Percentiles rank a stretch among this genome's conserved stretches.
phyloP scores from a whole-genome alignment of 2,797 vertebrate species.

The Karalla daura region DNA sequence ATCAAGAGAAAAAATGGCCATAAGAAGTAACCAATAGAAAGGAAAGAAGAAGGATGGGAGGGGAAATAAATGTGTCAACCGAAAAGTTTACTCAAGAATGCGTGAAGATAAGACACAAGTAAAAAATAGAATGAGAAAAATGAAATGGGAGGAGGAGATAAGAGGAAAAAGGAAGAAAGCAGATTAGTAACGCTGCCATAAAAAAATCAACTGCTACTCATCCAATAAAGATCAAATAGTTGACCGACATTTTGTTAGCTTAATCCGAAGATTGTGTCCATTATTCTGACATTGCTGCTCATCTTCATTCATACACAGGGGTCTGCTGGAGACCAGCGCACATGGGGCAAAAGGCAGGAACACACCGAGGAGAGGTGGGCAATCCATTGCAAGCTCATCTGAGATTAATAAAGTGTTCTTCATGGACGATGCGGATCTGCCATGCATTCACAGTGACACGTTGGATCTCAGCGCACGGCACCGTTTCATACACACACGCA shows the following conservation, averaged over 20 bases:
- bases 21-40: not conserved
- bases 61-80: not conserved
- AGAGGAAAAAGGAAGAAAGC: constrained; percentile 70
- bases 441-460: constrained; percentile 39
- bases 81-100: constrained; percentile 4
- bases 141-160: constrained; percentile 18
- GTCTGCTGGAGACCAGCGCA: no score
- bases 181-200: constrained; percentile 78
- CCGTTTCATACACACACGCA: constrained; percentile 17
- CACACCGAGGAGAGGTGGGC: no score
- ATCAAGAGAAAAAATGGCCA: not conserved
- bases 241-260: constrained; percentile 11
- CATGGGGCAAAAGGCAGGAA: no score
- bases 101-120: not conserved
- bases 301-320: not conserved
- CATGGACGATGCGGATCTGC: constrained; percentile 30
- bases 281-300: not conserved
- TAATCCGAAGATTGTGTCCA: not conserved
- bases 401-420: not conserved
- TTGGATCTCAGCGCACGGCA: constrained; percentile 8
- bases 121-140: constrained; percentile 6
- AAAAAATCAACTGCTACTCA: constrained; percentile 44
- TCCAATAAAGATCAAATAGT: constrained; percentile 36
- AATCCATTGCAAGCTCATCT: constrained; percentile 13
- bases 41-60: not conserved